These are phyloP conservation scores for Dendrolimus kikuchii DNA, from an alignment of 1,140 invertebrate species.

Conservation along the genomic window DNA sequence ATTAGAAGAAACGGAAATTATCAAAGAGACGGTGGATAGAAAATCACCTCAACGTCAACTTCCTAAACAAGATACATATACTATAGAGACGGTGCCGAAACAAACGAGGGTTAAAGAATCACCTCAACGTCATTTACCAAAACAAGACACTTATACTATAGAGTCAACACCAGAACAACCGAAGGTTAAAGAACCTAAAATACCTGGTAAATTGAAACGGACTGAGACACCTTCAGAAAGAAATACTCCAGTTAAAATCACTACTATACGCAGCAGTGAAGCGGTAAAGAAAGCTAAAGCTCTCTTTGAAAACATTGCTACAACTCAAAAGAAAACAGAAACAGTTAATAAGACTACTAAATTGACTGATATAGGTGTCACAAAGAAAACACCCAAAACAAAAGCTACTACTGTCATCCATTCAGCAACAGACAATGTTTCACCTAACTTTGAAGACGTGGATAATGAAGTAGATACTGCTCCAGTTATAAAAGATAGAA, in stretches of 20 bases:
- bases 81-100: neutral
- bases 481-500: constrained; percentile 13
- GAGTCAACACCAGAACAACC: constrained; percentile 27
- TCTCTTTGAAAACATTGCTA: constrained; percentile 77
- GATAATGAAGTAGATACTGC: constrained; percentile 25
- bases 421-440: constrained; percentile 25
- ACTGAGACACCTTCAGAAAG: constrained; percentile 29
- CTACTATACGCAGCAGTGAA: constrained; percentile 71
- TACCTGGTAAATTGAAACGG: constrained; percentile 9
- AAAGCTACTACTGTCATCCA: constrained; percentile 34
- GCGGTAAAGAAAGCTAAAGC: constrained; percentile 77
- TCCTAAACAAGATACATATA: no score
- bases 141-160: neutral
- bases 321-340: constrained; percentile 46
- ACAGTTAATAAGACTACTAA: constrained; percentile 38
- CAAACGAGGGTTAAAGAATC: constrained; percentile 3
- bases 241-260: constrained; percentile 45
- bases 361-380: constrained; percentile 53
- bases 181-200: constrained; percentile 28
- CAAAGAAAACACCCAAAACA: constrained; percentile 45
- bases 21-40: constrained; percentile 4
- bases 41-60: constrained; percentile 5
- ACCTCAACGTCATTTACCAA: constrained; percentile 1
- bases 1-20: constrained; percentile 7
- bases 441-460: constrained; percentile 20